phyloP scores from a whole-genome alignment of 2,113 vertebrate genomes.

The Maccullochella peelii region DNA sequence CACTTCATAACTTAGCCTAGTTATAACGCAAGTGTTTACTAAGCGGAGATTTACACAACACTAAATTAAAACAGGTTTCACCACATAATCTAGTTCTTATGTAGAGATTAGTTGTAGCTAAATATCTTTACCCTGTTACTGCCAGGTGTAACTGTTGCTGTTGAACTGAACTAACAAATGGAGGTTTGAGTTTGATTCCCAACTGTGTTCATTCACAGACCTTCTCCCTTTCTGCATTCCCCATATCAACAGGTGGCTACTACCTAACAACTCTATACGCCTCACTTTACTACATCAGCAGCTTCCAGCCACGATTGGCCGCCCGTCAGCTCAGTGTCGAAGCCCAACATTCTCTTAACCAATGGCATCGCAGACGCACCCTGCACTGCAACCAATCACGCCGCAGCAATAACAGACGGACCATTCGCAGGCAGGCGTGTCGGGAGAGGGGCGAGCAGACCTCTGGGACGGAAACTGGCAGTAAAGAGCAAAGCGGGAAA shows the following conservation, averaged over 20 bases:
- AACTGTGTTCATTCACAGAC: neutral
- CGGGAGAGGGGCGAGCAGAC: neutral
- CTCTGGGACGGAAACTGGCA: neutral
- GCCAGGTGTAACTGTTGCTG: neutral
- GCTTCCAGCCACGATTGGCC: constrained; percentile 81
- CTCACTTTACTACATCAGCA: constrained; percentile 90
- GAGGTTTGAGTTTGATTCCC: neutral
- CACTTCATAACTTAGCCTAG: neutral
- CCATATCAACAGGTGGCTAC: constrained; percentile 86
- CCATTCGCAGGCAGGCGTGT: constrained; percentile 66
- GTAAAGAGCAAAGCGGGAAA: constrained; percentile 2
- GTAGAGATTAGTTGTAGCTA: neutral
- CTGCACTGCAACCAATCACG: constrained; percentile 83
- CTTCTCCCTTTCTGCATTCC: constrained; percentile 1
- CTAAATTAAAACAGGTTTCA: neutral
- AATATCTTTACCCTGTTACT: neutral
- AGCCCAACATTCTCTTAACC: constrained; percentile 87
- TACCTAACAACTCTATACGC: constrained; percentile 93
- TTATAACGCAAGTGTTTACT: neutral
- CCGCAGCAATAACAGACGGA: constrained; percentile 61
- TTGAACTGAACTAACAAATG: neutral
- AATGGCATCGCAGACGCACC: constrained; percentile 90
- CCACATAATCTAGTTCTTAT: neutral
- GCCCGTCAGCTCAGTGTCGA: constrained; percentile 87
- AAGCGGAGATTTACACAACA: neutral